phyloP scores from a whole-genome alignment of 2,888 invertebrate species.

The Heliconius charithonia region DNA sequence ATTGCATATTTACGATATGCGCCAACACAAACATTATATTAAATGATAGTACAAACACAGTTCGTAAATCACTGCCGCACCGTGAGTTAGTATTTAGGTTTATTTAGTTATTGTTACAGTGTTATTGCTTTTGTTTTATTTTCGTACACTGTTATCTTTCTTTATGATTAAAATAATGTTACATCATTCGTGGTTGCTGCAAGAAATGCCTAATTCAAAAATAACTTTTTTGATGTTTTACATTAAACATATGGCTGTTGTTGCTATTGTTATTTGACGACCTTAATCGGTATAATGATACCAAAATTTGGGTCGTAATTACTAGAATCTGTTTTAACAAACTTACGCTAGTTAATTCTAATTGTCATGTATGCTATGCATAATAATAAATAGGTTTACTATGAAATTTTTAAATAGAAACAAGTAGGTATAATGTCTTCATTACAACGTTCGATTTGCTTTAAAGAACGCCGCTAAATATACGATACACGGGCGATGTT shows the following conservation, averaged over 20 bases:
- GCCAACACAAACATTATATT: slow-evolving; percentile 32
- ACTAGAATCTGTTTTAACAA: no score
- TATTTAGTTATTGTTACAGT: slow-evolving; percentile 14
- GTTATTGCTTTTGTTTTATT: slow-evolving; percentile 14
- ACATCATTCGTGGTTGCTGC: no score
- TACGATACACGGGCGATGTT: slow-evolving; percentile 42
- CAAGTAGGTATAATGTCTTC: slow-evolving; percentile 12
- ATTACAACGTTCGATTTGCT: slow-evolving; percentile 30
- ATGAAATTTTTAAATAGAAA: neutral
- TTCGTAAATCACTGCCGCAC: slow-evolving; percentile 30
- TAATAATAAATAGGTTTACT: neutral
- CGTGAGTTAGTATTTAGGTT: slow-evolving; percentile 15
- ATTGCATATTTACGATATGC: slow-evolving; percentile 34
- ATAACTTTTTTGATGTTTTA: no score
- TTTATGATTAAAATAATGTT: neutral
- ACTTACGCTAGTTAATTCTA: neutral
- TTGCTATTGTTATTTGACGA: no score
- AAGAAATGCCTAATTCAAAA: no score
- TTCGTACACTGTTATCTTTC: neutral
- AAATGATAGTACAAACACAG: slow-evolving; percentile 30
- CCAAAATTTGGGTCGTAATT: no score
- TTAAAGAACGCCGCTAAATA: slow-evolving; percentile 50
- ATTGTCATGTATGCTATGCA: neutral
- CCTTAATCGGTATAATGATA: no score
- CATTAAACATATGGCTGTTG: no score